phyloP scores from a whole-genome alignment of 1,140 invertebrate species.

The Saxidomus purpurata region DNA sequence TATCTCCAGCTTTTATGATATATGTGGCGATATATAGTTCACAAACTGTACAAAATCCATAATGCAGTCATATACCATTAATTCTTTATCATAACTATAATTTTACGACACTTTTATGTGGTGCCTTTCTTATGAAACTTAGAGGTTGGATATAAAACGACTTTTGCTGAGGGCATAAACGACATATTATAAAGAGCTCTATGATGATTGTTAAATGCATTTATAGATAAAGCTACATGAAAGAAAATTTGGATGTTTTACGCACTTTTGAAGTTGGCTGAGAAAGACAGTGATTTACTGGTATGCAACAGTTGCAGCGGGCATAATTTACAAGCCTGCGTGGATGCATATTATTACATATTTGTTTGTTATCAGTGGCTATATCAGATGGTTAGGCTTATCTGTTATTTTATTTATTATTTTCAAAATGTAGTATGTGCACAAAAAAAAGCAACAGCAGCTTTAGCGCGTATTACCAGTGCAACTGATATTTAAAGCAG shows the following conservation, averaged over 20 bases:
- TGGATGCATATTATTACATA: no score
- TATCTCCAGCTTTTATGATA: constrained; percentile 46
- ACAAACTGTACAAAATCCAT: constrained; percentile 29
- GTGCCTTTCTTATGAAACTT: constrained; percentile 45
- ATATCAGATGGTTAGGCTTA: no score
- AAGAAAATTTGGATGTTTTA: background rate
- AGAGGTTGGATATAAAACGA: constrained; percentile 9
- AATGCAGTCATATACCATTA: constrained; percentile 57
- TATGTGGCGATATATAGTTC: constrained; percentile 34
- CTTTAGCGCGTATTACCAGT: no score
- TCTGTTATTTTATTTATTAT: no score
- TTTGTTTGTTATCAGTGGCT: no score
- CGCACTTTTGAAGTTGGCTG: background rate
- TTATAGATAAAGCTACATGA: background rate
- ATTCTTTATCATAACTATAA: constrained; percentile 65
- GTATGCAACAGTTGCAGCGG: background rate
- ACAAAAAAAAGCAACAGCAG: no score
- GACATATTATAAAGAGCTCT: background rate
- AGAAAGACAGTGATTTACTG: background rate
- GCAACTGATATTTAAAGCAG: no score
- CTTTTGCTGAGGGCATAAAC: constrained; percentile 23
- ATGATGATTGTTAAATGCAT: constrained; percentile 39
- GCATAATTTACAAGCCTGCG: no score
- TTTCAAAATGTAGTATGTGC: no score
- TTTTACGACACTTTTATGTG: constrained; percentile 61